Conservation (phyloP, 2,113 vertebrate species). For the Bubo scandiacus region DNA sequence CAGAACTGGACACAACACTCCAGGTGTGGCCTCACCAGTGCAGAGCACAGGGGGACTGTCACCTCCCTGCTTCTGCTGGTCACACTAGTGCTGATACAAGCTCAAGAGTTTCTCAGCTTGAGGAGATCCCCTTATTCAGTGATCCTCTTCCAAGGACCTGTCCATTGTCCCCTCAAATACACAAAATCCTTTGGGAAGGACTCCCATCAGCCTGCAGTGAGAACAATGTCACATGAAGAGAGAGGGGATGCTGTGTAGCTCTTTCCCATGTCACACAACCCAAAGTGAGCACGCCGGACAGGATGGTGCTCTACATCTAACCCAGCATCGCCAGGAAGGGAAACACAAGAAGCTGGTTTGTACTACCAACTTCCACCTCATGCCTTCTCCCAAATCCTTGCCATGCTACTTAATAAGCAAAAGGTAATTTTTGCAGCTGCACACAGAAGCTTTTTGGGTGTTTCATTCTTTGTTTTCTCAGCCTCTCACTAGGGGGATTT, state of each 20-base stretch:
- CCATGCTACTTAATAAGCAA: neutral
- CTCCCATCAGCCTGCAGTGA: neutral
- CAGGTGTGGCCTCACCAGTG: no score
- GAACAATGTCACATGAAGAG: neutral
- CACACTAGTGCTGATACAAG: no score
- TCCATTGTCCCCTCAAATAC: neutral
- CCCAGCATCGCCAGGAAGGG: neutral
- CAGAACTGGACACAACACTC: no score
- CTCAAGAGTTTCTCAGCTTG: neutral
- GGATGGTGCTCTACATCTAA: neutral
- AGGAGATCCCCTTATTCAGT: neutral
- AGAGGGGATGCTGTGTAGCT: rapidly evolving
- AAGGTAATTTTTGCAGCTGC: neutral
- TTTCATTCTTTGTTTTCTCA: neutral
- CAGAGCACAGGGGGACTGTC: no score
- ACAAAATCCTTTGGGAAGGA: neutral
- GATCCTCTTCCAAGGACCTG: neutral
- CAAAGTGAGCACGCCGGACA: neutral
- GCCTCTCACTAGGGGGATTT: neutral
- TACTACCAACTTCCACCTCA: neutral
- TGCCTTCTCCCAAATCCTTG: neutral
- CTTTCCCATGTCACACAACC: neutral
- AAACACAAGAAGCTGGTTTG: neutral
- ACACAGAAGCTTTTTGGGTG: neutral
- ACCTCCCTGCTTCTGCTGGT: no score